These are phyloP conservation scores for Dreissena rostriformis DNA, from an alignment of 1,140 invertebrate species.

Conservation along the genomic window DNA sequence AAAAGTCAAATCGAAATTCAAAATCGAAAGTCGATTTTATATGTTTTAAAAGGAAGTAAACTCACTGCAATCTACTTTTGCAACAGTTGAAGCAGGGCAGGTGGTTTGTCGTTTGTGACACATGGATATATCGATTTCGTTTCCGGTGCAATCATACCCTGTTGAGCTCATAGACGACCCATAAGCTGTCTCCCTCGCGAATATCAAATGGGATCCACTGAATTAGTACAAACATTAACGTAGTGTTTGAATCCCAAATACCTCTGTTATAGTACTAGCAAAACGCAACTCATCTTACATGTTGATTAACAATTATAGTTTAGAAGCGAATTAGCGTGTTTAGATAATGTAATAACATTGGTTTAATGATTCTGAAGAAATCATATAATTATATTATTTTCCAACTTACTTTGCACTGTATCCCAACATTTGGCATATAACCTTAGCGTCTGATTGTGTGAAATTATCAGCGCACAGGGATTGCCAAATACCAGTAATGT, in stretches of 20 bases:
- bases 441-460: background rate
- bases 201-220: too few species aligned
- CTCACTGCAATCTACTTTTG: too few species aligned
- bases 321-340: background rate
- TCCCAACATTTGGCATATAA: slow-evolving; percentile 2
- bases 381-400: background rate
- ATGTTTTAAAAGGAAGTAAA: too few species aligned
- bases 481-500: background rate
- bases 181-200: too few species aligned
- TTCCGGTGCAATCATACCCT: too few species aligned
- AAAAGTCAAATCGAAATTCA: too few species aligned
- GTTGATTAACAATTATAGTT: background rate
- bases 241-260: background rate
- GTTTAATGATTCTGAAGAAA: background rate
- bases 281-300: background rate
- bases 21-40: too few species aligned
- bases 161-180: too few species aligned
- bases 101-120: too few species aligned
- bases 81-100: too few species aligned
- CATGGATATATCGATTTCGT: too few species aligned
- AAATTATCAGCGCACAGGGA: background rate
- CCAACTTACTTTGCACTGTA: slow-evolving; percentile 8
- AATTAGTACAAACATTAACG: background rate
- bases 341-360: background rate
- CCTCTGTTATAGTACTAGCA: background rate